phyloP scores from a whole-genome alignment of 2,113 vertebrate species.

The Connochaetes taurinus region DNA sequence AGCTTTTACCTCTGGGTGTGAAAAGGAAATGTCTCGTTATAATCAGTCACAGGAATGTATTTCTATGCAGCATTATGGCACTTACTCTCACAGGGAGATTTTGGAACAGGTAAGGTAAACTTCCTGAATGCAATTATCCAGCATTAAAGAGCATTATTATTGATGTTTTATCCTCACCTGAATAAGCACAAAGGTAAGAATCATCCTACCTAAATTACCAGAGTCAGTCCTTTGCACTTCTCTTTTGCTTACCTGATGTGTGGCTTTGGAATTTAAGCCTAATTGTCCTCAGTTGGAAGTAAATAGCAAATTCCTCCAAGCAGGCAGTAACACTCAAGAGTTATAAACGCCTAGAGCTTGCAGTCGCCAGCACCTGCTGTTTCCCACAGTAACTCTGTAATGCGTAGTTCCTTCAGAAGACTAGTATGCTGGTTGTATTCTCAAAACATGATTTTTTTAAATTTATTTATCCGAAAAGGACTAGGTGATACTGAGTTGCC shows the following conservation, averaged over 20 bases:
- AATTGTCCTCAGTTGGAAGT: constrained; percentile 41
- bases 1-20: constrained; percentile 21
- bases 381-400: not conserved
- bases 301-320: constrained; percentile 9
- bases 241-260: not conserved
- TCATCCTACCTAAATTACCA: not conserved
- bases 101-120: not conserved
- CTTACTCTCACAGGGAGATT: not conserved
- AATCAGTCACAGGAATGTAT: not conserved
- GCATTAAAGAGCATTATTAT: not conserved
- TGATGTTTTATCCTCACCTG: not conserved
- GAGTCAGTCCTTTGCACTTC: not conserved
- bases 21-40: constrained; percentile 42
- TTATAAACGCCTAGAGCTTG: not conserved
- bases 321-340: not conserved
- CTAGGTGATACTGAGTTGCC: not conserved
- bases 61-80: constrained; percentile 3
- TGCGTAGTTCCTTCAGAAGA: not conserved
- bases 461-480: constrained; percentile 16
- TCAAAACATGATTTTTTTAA: not conserved
- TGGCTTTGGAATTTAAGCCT: not conserved
- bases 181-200: not conserved
- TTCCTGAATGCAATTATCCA: constrained; percentile 42
- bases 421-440: not conserved
- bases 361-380: not conserved